phyloP scores from a whole-genome alignment of 2,113 vertebrate species.

The Rhabdomys dilectus region DNA sequence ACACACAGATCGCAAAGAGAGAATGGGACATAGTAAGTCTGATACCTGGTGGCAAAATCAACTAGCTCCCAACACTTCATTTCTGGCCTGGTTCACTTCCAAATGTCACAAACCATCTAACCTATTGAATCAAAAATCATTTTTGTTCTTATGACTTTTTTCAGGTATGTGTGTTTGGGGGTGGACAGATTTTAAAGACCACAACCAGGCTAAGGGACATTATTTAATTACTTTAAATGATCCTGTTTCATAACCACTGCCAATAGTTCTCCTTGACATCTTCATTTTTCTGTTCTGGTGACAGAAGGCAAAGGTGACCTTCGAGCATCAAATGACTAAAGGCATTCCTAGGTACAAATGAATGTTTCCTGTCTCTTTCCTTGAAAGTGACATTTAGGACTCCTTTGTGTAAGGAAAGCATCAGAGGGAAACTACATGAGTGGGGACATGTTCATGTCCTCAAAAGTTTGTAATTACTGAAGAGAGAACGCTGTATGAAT shows the following conservation, averaged over 20 bases:
- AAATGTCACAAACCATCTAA: neutral
- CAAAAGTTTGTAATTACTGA: neutral
- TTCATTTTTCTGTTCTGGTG: slow-evolving; percentile 29
- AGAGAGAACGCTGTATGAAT: neutral
- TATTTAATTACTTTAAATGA: slow-evolving; percentile 46
- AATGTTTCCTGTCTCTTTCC: neutral
- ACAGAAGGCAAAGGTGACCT: slow-evolving; percentile 43
- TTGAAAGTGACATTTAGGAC: neutral
- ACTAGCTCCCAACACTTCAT: neutral
- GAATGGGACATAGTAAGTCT: neutral
- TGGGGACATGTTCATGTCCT: neutral
- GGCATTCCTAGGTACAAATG: neutral
- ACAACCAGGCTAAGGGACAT: neutral
- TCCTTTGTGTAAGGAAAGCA: neutral
- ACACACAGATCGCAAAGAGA: neutral
- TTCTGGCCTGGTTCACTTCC: slow-evolving; percentile 29
- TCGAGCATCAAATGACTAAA: neutral
- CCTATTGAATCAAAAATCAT: neutral
- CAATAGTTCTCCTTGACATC: neutral
- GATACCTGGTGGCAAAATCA: neutral
- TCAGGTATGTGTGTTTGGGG: too few species aligned
- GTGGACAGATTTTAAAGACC: neutral
- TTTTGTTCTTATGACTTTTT: neutral
- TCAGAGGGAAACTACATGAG: neutral
- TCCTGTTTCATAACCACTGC: neutral